A percentile compares a stretch with the other conserved stretches of the same genome.
Conservation (phyloP, 2,113 vertebrate species). For the Pelusios castaneus region DNA sequence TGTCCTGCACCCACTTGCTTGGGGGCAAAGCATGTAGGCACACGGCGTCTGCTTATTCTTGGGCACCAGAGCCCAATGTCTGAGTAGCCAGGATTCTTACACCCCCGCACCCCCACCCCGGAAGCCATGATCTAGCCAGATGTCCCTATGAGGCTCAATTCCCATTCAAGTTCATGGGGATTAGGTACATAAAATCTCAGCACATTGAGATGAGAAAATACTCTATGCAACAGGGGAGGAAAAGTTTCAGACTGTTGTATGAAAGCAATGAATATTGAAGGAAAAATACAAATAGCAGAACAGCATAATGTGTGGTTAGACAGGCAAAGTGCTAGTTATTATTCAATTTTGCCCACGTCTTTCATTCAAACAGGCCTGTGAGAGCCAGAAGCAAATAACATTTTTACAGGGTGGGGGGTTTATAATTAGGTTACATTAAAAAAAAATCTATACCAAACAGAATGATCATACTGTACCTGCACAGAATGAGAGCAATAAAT, state of each 20-base stretch:
- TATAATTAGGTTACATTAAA: constrained; percentile 47
- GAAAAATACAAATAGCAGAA: constrained; percentile 43
- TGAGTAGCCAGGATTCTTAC: neutral
- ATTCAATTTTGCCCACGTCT: constrained; percentile 42
- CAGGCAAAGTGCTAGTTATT: constrained; percentile 30
- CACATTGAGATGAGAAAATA: neutral
- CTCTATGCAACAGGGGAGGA: neutral
- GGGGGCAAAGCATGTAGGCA: neutral
- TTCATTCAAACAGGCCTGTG: constrained; percentile 20
- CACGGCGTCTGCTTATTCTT: neutral
- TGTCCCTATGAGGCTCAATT: neutral
- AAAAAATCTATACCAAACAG: constrained; percentile 45
- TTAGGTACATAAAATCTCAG: neutral
- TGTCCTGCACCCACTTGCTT: neutral
- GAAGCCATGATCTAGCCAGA: neutral
- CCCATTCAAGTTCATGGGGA: neutral
- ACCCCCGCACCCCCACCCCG: neutral
- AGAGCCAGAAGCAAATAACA: constrained; percentile 56
- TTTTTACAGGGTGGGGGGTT: constrained; percentile 37
- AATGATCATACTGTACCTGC: constrained; percentile 34
- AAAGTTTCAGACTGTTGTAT: neutral
- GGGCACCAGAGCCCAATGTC: neutral
- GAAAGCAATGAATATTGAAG: constrained; percentile 4
- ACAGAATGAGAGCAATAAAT: constrained; percentile 15
- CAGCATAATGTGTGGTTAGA: constrained; percentile 41